These are phyloP conservation scores for Spilarctia lutea DNA, from an alignment of 2,888 invertebrate species.

Conservation along the genomic window DNA sequence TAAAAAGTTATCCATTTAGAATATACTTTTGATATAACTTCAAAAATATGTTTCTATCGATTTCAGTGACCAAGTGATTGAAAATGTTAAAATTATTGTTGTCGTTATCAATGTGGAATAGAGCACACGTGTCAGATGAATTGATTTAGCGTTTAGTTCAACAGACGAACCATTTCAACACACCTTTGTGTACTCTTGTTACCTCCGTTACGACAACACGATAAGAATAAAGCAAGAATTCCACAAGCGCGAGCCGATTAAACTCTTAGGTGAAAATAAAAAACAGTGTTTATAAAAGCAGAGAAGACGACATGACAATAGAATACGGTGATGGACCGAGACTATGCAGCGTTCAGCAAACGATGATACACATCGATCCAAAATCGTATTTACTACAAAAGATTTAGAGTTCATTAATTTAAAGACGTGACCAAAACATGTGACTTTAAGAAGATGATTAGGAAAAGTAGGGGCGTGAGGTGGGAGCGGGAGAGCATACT, in stretches of 20 bases:
- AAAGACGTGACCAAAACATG: constrained; percentile 78
- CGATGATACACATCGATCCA: constrained; percentile 65
- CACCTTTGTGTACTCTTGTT: constrained; percentile 84
- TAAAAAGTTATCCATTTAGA: neutral
- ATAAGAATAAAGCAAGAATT: constrained; percentile 83
- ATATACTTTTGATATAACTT: too few relatives aligned
- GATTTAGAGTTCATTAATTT: constrained; percentile 85
- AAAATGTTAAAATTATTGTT: constrained; percentile 30
- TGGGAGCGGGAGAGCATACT: constrained; percentile 69
- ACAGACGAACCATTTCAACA: constrained; percentile 81
- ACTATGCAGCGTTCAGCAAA: constrained; percentile 61
- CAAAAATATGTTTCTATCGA: neutral
- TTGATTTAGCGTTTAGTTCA: constrained; percentile 72
- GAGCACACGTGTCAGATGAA: constrained; percentile 41
- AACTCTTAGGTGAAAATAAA: constrained; percentile 85
- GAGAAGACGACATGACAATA: constrained; percentile 85
- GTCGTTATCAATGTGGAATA: neutral
- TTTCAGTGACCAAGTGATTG: constrained; percentile 9
- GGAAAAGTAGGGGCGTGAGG: constrained; percentile 86
- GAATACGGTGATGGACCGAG: constrained; percentile 81
- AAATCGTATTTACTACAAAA: constrained; percentile 77
- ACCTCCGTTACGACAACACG: constrained; percentile 81
- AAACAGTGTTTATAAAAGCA: constrained; percentile 85
- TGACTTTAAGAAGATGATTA: constrained; percentile 83
- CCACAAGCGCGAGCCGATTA: constrained; percentile 83